Conservation (phyloP, 2,888 invertebrate species). For the Liopterus haemorrhoidalis region DNA sequence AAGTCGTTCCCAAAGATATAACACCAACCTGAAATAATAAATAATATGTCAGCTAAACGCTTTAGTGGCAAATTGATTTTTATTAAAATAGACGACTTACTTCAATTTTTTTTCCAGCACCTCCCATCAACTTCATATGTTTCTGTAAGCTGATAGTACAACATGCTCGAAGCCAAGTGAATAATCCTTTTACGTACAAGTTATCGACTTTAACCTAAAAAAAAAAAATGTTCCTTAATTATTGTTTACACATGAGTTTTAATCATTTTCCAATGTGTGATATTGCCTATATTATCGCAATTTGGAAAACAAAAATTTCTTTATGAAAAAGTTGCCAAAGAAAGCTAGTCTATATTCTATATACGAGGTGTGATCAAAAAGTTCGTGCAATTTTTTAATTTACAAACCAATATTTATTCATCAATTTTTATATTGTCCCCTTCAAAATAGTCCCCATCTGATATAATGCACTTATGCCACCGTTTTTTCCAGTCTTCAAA, state of each 20-base stretch:
- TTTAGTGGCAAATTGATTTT: neutral
- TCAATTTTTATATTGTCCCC: too few relatives aligned
- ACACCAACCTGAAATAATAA: slow-evolving; percentile 59
- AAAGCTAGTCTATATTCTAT: too few relatives aligned
- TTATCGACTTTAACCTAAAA: slow-evolving; percentile 59
- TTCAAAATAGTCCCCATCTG: too few relatives aligned
- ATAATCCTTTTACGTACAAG: slow-evolving; percentile 60
- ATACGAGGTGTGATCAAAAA: too few relatives aligned
- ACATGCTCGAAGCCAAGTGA: slow-evolving; percentile 66
- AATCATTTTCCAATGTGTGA: neutral
- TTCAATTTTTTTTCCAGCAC: slow-evolving; percentile 64
- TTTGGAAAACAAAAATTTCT: neutral
- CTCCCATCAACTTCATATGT: slow-evolving; percentile 68
- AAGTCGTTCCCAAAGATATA: slow-evolving; percentile 80
- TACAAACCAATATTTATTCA: too few relatives aligned
- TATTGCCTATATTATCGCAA: neutral
- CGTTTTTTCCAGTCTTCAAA: too few relatives aligned
- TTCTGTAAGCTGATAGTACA: slow-evolving; percentile 78
- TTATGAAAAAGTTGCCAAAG: neutral
- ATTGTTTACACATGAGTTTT: neutral
- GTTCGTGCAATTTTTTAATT: too few relatives aligned
- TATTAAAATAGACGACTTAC: slow-evolving; percentile 36
- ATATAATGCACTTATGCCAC: too few relatives aligned
- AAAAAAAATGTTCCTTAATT: neutral
- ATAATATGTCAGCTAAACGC: neutral